Percentiles rank a stretch among this genome's conserved stretches.
Evolutionary conservation across 2,797 vertebrate species (phyloP).

Genomic region (Astyanax mexicanus): DNA sequence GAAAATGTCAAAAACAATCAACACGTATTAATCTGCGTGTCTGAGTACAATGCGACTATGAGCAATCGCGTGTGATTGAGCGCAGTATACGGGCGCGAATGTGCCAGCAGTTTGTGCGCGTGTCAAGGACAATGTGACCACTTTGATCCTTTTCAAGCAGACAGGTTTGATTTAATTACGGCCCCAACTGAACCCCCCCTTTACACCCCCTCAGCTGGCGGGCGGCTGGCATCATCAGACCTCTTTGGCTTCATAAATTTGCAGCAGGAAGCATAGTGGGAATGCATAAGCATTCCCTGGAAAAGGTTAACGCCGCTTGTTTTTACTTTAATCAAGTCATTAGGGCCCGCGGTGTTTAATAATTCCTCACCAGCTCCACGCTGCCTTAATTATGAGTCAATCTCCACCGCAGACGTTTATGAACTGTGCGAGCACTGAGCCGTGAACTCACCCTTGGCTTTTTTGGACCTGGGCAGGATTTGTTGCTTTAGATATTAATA

Average conservation of each 20-base stretch:
- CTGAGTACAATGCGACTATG: conserved; percentile 36
- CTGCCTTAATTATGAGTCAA: conserved; percentile 56
- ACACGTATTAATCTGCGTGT: conserved; percentile 40
- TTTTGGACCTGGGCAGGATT: conserved; percentile 18
- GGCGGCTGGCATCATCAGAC: conserved; percentile 43
- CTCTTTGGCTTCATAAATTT: conserved; percentile 31
- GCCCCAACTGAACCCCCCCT: neutral
- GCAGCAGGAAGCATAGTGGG: conserved; percentile 48
- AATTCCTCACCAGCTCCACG: conserved; percentile 46
- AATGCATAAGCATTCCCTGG: conserved; percentile 58
- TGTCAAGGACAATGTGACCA: conserved; percentile 49
- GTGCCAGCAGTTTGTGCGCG: neutral
- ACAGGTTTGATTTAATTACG: conserved; percentile 64
- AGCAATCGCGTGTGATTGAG: conserved; percentile 23
- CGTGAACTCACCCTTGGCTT: conserved; percentile 26
- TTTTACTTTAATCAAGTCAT: conserved; percentile 64
- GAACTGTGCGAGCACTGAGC: conserved; percentile 27
- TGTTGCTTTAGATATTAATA: conserved; percentile 34
- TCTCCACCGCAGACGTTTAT: conserved; percentile 51
- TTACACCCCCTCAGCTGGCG: conserved; percentile 21
- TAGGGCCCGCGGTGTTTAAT: conserved; percentile 58
- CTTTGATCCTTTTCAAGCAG: conserved; percentile 54
- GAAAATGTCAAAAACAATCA: conserved; percentile 53
- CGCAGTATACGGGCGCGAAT: neutral
- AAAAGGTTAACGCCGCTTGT: conserved; percentile 58